Conservation (phyloP, 2,797 vertebrate genomes). For the Onychomys leucogaster region DNA sequence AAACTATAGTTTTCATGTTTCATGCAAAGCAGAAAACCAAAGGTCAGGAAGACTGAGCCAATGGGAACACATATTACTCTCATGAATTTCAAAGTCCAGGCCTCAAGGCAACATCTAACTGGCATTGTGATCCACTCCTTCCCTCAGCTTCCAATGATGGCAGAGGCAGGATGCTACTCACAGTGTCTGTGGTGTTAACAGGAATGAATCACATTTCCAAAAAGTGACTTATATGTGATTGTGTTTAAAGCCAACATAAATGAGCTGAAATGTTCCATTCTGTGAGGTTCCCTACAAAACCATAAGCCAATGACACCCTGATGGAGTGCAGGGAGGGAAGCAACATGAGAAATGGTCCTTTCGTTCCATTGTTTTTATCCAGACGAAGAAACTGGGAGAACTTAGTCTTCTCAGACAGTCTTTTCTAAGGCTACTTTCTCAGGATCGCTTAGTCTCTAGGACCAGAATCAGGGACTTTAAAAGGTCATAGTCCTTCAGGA, state of each 20-base stretch:
- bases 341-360: background rate
- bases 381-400: slow-evolving; percentile 12
- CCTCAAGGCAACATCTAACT: background rate
- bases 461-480: background rate
- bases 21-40: background rate
- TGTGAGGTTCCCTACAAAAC: background rate
- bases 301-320: background rate
- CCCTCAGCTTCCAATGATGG: too few relatives aligned
- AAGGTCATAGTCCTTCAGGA: background rate
- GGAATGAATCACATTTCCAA: background rate
- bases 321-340: background rate
- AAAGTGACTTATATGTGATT: background rate
- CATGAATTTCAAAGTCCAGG: background rate
- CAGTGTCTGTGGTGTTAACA: background rate
- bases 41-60: background rate
- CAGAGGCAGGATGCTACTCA: background rate
- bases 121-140: background rate
- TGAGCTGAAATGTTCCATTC: background rate
- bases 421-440: background rate
- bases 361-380: background rate
- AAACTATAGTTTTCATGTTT: background rate
- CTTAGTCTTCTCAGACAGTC: background rate
- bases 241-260: background rate
- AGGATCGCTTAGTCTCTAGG: background rate
- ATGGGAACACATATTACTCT: background rate